Conservation (phyloP, 1,140 invertebrate species). For the Lithobius niger region DNA sequence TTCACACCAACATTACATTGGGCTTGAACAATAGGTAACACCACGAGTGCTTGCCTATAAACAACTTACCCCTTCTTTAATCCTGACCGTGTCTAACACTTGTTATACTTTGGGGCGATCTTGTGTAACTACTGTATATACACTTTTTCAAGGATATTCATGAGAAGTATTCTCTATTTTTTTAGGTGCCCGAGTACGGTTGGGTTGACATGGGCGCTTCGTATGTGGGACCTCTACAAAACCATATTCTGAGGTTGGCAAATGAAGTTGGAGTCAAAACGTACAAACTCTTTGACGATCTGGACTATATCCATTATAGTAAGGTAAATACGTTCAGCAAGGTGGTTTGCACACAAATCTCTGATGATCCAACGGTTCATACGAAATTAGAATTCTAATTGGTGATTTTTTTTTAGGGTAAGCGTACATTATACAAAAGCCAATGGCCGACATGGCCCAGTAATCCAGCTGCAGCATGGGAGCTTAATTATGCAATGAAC, state of each 20-base stretch:
- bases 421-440: conserved; percentile 8
- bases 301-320: conserved; percentile 18
- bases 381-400: background rate
- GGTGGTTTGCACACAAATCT: too few species aligned
- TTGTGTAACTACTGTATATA: too few species aligned
- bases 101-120: too few species aligned
- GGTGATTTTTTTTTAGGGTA: conserved; percentile 5
- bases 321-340: too few species aligned
- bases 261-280: conserved; percentile 29
- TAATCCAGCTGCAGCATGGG: conserved; percentile 11
- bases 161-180: conserved; percentile 4
- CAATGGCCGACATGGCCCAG: conserved; percentile 12
- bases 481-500: conserved; percentile 19
- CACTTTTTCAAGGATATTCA: too few species aligned
- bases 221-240: conserved; percentile 24
- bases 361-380: background rate
- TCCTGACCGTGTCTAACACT: too few species aligned
- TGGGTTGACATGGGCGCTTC: conserved; percentile 25
- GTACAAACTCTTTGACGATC: conserved; percentile 22
- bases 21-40: too few species aligned
- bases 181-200: conserved; percentile 15
- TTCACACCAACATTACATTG: too few species aligned
- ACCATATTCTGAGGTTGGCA: conserved; percentile 22
- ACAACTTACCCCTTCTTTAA: too few species aligned
- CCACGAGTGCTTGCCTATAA: too few species aligned